Evolutionary conservation across 2,888 invertebrate genomes (phyloP), one percentile per base, ranked within the genome.

Genomic region (Ellobium chinense): DNA sequence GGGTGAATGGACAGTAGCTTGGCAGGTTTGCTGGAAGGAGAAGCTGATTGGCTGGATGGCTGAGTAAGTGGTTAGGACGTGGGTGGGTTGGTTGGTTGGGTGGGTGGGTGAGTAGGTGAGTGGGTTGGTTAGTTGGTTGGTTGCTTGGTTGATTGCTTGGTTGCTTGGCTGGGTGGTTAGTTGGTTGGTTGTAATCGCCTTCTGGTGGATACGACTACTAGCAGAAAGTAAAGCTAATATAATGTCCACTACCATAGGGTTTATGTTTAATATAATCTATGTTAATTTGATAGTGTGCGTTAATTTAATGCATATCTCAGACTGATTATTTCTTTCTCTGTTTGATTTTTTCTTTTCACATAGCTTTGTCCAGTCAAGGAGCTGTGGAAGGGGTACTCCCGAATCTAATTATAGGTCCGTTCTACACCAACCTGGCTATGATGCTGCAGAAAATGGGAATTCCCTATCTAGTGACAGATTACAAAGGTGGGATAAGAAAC

Each of bases 341-440:
- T n/a, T n/a, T n/a, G n/a, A n/a, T n/a, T n/a, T n/a, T n/a, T n/a
- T n/a, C n/a, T n/a, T n/a, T n/a, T n/a, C n/a, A n/a, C n/a, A n/a
- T n/a, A 85, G 84, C 80, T 9, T 36, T 82, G 36, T 12, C 29
- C 9, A 63, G 65, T 1, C 81, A 83, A 31, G 85, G 74, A 24
- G 83, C 79, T 0, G 70, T 76, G 18, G 68, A 58, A 24, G 87
- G 84, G 18, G 66, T 73, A 1, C 27, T 68, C 0, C 79, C 88
- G 4, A 87, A 86, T 21, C 83, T 89, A 1, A 86, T 90, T 18
- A 88, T 90, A 34, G 90, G 90, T 24, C 90, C 90, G 7, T 90
- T 88, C 79, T 90, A 90, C 75, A 86, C 86, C 56, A 90, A 89
- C 73, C 79, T 90, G 24, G 90, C 90, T 9, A 89, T 90, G 89